A percentile compares a stretch with the other conserved stretches of the same genome.
phyloP scores from a whole-genome alignment of 1,140 invertebrate species.

The Drosophila gunungcola region DNA sequence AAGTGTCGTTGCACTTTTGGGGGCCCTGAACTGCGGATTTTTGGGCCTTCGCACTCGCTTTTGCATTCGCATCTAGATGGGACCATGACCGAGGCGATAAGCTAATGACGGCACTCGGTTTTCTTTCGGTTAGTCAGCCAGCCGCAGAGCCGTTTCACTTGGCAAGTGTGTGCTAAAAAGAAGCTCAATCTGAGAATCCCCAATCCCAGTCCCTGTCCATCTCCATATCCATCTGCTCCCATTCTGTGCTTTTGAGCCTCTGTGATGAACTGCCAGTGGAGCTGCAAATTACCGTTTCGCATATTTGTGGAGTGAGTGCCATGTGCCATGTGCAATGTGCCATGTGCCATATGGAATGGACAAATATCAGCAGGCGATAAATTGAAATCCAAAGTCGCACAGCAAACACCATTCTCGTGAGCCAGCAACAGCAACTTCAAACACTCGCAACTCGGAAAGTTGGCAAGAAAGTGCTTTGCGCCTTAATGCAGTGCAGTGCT shows the following conservation, averaged over 20 bases:
- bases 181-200: slow-evolving; percentile 8
- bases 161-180: slow-evolving; percentile 74
- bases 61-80: slow-evolving; percentile 45
- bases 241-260: slow-evolving; percentile 15
- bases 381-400: slow-evolving; percentile 73
- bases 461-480: slow-evolving; percentile 52
- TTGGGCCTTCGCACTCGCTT: slow-evolving; percentile 40
- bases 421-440: background rate
- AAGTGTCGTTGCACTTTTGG: slow-evolving; percentile 77
- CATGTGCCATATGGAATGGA: slow-evolving; percentile 1
- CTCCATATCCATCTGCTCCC: slow-evolving; percentile 1
- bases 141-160: slow-evolving; percentile 67
- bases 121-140: slow-evolving; percentile 61
- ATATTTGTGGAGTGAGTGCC: slow-evolving; percentile 41
- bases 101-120: slow-evolving; percentile 62
- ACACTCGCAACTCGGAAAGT: slow-evolving; percentile 7
- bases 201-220: background rate
- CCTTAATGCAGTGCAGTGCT: slow-evolving; percentile 76
- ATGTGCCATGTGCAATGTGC: background rate
- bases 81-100: slow-evolving; percentile 53
- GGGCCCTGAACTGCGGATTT: slow-evolving; percentile 32
- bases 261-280: slow-evolving; percentile 77
- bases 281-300: slow-evolving; percentile 77
- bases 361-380: slow-evolving; percentile 75
- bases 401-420: slow-evolving; percentile 46